These are phyloP conservation scores for Synergus gifuensis DNA, from an alignment of 2,888 invertebrate genomes.

Conservation along the genomic window DNA sequence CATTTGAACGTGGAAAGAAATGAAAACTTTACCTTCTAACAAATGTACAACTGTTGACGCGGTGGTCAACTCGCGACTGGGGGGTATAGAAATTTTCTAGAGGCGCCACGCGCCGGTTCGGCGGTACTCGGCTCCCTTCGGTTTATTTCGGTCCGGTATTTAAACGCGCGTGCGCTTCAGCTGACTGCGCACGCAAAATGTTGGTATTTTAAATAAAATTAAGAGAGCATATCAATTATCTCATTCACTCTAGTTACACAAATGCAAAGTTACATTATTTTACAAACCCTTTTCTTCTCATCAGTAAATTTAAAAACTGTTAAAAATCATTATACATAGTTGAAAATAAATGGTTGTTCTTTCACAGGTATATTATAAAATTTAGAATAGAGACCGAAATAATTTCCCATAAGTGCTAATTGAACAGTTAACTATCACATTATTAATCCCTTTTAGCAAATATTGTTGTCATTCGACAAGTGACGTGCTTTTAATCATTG, in stretches of 20 bases:
- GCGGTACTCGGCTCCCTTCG: too few species aligned
- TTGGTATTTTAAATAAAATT: not conserved
- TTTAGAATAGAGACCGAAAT: too few species aligned
- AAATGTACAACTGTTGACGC: conserved; percentile 58
- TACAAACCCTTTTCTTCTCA: conserved; percentile 14
- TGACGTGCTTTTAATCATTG: too few species aligned
- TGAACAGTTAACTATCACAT: too few species aligned
- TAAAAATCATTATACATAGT: not conserved
- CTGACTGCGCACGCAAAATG: conserved; percentile 13
- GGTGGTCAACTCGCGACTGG: conserved; percentile 75
- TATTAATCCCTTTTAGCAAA: too few species aligned
- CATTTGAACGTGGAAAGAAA: conserved; percentile 41
- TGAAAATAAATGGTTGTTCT: too few species aligned
- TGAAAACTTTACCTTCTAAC: conserved; percentile 44
- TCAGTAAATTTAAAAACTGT: not conserved
- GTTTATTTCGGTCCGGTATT: conserved; percentile 40
- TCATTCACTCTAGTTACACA: not conserved
- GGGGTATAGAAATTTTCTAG: conserved; percentile 68
- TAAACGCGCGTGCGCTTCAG: conserved; percentile 51
- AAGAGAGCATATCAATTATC: not conserved
- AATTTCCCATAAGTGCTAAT: too few species aligned
- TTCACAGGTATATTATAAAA: too few species aligned
- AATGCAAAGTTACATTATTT: conserved; percentile 4
- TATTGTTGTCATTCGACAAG: too few species aligned
- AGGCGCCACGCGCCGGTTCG: conserved; percentile 74